Evolutionary conservation across 2,888 invertebrate genomes (phyloP), one percentile per base, ranked within the genome.

Genomic region (Cantharis rustica): DNA sequence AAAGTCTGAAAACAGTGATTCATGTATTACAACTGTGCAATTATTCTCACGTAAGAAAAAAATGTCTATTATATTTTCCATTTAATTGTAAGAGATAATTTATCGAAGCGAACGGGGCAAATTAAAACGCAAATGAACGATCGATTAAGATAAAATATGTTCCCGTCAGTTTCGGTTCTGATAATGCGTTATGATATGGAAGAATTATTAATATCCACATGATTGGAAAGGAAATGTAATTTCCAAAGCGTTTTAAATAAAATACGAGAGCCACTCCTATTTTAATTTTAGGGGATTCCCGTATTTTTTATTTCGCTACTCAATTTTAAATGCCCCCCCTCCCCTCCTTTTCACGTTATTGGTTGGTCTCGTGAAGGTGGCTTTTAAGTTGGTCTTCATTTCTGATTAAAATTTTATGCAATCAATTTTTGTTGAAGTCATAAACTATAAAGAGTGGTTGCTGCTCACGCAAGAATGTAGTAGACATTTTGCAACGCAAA

Each of bases 1-100:
- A 75, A 47, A 47, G 47, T 11, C 47, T 47, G 47, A n/a, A 74
- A 10, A 11, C 16, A 63, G 71, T 74, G 77, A 77, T 73, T 77
- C 77, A 77, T 64, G 20, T 64, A 64, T 23, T 64, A 64, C 64
- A 64, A 64, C 64, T 16, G 20, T 64, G 20, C 64, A 64, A 64
- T 64, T 64, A 63, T 63, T 63, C 1, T 64, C 64, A 64, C 64
- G 64, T 64, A 16, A 64, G 64, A 20, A 47, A 31, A 31, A 47
- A 47, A n/a, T 27, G 27, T 27, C 47, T 47, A 47, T 47, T 47
- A 47, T 47, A n/a, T 47, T 47, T 47, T 47, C n/a, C 47, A 47
- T 47, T 47, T 47, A 47, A 47, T n/a, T 47, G n/a, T 47, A 47
- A 47, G n/a, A 47, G 47, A 47, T 47, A 47, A 47, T 47, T 47